These are phyloP conservation scores for Poecile atricapillus DNA, from an alignment of 2,113 vertebrate species.

Conservation along the genomic window DNA sequence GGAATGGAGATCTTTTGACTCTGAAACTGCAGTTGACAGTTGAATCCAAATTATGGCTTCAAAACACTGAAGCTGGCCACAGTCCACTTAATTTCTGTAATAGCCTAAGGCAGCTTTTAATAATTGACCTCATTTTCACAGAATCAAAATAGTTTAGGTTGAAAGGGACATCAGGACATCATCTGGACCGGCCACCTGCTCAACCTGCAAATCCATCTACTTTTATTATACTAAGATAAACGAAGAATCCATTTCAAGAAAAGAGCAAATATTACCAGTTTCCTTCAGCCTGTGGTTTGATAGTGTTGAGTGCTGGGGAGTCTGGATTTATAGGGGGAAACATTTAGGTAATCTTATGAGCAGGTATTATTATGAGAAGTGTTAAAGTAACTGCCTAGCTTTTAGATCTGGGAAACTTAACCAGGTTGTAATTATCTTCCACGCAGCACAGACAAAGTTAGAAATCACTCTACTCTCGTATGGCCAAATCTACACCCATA, in stretches of 20 bases:
- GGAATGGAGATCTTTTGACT: not conserved
- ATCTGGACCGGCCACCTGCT: not conserved
- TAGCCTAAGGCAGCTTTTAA: not conserved
- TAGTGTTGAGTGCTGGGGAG: not conserved
- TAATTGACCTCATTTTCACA: not conserved
- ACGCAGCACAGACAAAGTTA: not conserved
- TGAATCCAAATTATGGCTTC: not conserved
- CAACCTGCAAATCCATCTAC: not conserved
- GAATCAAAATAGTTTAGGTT: not conserved
- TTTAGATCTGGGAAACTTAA: not conserved
- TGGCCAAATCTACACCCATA: accelerated
- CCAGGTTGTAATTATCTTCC: not conserved
- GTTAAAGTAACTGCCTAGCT: not conserved
- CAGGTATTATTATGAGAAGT: not conserved
- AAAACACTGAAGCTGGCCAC: not conserved
- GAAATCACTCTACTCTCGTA: not conserved
- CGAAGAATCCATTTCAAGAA: not conserved
- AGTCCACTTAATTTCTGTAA: not conserved
- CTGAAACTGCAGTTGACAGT: not conserved
- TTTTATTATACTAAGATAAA: not conserved
- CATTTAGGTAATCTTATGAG: not conserved
- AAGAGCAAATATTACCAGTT: not conserved
- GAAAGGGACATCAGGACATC: not conserved
- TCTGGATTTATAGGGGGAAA: not conserved
- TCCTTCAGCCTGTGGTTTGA: not conserved